Base-by-base conservation (phyloP, 2,113 vertebrate genomes). In the Nannospalax galili region DNA sequence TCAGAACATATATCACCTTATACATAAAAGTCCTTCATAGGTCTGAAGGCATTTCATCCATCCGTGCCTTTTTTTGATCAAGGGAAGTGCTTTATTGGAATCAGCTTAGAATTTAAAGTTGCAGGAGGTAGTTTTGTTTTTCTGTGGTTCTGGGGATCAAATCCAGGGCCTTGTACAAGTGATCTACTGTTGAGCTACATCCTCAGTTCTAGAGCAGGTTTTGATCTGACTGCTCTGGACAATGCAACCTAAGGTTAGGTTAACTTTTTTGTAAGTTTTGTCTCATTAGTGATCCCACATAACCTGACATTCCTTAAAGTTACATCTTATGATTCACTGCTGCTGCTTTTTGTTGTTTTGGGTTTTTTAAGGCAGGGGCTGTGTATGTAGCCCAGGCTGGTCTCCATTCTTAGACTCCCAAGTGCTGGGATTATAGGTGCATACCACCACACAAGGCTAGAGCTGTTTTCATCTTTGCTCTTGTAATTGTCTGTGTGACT, bases 11-110 rank as follows among this genome's bases (percentile, higher is more conserved):
- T 94, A 40, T 85, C 14, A 37, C 3, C 37, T 74, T n/a, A 40
- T 3, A 10, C 56, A 24, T 40, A 45, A 58, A 62, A 82, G 62
- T 48, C 56, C 70, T 92, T 37, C 16, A 19, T 22, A 10, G 40
- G 64, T 92, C 22, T 62, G 62, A 86, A 77, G 92, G 78, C n/a
- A 78, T 20, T 69, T 56, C 10, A n/a, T 88, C 69, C 65, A 96
- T 81, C 56, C 56, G 77, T 45, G 28, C 58, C 52, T n/a, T 37
- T 64, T 37, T 58, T 84, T 70, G 62, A 30, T 88, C 37, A 52
- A 92, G 14, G n/a, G 52, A 91, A 42, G 60, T 7, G 1, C 12
- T 10, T 3, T 75, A 79, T 77, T 85, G 78, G 64, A 90, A 95
- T 20, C 72, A 72, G 26, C 12, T 64, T 69, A 64, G 3, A 64